Evolutionary conservation across 2,797 vertebrate species (phyloP), one percentile per base, ranked within the genome.

Genomic region (Botia almorhae): DNA sequence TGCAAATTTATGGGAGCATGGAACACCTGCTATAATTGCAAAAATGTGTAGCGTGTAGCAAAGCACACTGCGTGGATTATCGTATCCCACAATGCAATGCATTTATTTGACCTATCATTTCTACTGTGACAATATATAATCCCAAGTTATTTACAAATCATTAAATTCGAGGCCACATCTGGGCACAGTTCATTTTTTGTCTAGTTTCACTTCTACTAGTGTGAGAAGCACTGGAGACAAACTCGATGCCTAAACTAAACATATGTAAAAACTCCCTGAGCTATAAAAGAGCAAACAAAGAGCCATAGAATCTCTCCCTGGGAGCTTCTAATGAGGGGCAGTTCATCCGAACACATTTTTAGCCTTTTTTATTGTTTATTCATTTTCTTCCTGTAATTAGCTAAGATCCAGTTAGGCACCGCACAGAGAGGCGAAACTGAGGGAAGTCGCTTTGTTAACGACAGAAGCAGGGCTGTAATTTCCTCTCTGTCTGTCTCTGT

Each of bases 291-390:
- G 39, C 12, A 63, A 63, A 5, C 13, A 63, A 14, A 29, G 14
- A 16, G 13, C 26, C 17, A 33, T 3, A 7, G 1, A 7, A 33
- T 13, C 23, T 75, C 21, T 7, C 26, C 55, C 1, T 43, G 14
- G 48, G 60, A 51, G 50, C 2, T 36, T 65, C 29, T 53, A 53
- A 65, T 76, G 14, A 2, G 8, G 21, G 74, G 16, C 2, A 78
- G 6, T 79, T 43, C 56, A 4, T 73, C 56, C 84, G 53, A 56
- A 10, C 71, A 17, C 46, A 43, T 68, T 79, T 77, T 64, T 74
- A n/a, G 69, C 29, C 79, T 60, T 46, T 68, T n/a, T 73, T 64
- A 82, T 26, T 71, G 10, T 67, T 23, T 67, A 17, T 78, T 69
- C 17, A 16, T 23, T 69, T 55, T 64, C 12, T 8, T 60, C 46